Percentiles rank a stretch among this genome's conserved stretches.
Evolutionary conservation across 2,888 invertebrate species (phyloP).

Genomic region (Chalcis sispes): DNA sequence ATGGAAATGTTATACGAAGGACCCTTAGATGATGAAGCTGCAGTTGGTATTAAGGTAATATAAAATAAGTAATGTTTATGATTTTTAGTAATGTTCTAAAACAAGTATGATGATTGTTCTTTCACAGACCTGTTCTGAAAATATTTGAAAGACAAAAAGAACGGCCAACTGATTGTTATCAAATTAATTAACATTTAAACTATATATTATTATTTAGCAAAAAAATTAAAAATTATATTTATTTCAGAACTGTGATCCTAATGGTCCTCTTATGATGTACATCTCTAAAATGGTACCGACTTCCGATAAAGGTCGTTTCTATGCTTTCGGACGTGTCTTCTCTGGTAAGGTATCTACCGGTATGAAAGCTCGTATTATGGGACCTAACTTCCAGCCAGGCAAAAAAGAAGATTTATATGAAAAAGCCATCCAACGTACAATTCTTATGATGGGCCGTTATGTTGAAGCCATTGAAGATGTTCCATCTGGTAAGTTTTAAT

Average conservation of each 20-base stretch:
- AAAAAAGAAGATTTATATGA: slow-evolving; percentile 99
- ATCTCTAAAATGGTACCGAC: slow-evolving; percentile 99
- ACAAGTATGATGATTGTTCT: slow-evolving; percentile 71
- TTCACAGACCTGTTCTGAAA: slow-evolving; percentile 74
- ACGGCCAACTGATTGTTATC: slow-evolving; percentile 70
- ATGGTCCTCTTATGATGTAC: slow-evolving; percentile 99
- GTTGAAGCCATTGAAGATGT: slow-evolving; percentile 99
- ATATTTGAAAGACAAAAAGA: slow-evolving; percentile 66
- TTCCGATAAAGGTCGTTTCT: slow-evolving; percentile 99
- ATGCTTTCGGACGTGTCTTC: slow-evolving; percentile 99
- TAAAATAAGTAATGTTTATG: not conserved
- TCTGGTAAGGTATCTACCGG: slow-evolving; percentile 93
- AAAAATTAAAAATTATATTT: too few relatives aligned
- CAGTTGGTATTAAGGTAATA: slow-evolving; percentile 88
- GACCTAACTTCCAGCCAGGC: slow-evolving; percentile 97
- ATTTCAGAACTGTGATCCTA: slow-evolving; percentile 91
- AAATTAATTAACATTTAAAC: slow-evolving; percentile 9
- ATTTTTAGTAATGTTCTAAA: slow-evolving; percentile 5
- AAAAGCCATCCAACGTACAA: slow-evolving; percentile 99
- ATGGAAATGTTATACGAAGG: slow-evolving; percentile 99
- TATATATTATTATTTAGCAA: not conserved
- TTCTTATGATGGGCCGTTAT: slow-evolving; percentile 99
- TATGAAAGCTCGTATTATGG: slow-evolving; percentile 98
- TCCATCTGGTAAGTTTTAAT: slow-evolving; percentile 85
- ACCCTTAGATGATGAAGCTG: slow-evolving; percentile 96